Evolutionary conservation across 2,797 vertebrate species (phyloP).

Genomic region (Squalus acanthias): DNA sequence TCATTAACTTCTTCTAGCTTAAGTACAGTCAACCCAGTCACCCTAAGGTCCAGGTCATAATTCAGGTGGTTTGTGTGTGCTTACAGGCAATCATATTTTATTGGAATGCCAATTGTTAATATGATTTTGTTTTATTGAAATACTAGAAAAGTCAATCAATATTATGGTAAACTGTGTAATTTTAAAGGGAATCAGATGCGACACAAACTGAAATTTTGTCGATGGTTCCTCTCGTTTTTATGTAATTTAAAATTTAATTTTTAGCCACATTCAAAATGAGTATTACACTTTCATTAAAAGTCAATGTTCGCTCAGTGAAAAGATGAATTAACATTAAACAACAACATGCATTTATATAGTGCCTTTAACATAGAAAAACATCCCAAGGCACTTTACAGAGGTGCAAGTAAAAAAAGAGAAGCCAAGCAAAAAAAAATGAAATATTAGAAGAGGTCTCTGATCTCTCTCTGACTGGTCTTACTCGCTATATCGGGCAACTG

Average conservation of each 20-base stretch:
- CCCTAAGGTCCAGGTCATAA: not conserved
- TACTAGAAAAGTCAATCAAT: not conserved
- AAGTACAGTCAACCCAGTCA: not conserved
- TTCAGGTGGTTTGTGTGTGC: not conserved
- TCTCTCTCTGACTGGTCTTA: not conserved
- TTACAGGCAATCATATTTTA: not conserved
- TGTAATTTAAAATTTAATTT: not conserved
- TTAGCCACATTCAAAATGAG: not conserved
- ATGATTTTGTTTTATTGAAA: not conserved
- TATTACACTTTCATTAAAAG: not conserved
- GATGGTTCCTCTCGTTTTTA: not conserved
- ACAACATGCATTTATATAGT: too few relatives aligned
- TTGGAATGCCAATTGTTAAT: not conserved
- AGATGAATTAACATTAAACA: not conserved
- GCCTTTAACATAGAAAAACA: not conserved
- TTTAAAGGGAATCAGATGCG: not conserved
- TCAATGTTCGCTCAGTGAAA: not conserved
- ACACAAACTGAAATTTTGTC: not conserved
- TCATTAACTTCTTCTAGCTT: not conserved
- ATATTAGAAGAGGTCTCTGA: not conserved
- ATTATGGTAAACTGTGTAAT: not conserved
- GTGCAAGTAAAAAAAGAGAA: too few relatives aligned
- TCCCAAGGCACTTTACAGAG: not conserved
- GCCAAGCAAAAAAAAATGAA: too few relatives aligned
- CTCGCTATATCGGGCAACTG: not conserved